A percentile compares a stretch with the other conserved stretches of the same genome.
phyloP scores from a whole-genome alignment of 2,113 vertebrate species.

The Vidua macroura region DNA sequence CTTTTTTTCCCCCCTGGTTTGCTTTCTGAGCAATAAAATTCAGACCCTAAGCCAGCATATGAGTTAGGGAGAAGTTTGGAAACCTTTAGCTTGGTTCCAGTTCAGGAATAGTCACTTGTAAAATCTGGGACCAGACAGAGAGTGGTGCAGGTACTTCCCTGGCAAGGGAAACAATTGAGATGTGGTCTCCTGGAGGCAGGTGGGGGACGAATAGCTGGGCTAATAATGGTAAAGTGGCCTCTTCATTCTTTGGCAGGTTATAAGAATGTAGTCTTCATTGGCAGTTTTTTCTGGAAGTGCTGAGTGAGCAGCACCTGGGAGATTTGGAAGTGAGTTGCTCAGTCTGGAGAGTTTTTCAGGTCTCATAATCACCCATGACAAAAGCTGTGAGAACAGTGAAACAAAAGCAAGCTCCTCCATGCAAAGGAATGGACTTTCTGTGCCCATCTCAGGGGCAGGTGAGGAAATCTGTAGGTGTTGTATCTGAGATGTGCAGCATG shows the following conservation, averaged over 20 bases:
- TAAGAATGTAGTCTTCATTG: neutral
- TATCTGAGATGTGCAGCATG: neutral
- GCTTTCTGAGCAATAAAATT: neutral
- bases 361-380: neutral
- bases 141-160: neutral
- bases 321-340: neutral
- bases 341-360: neutral
- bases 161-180: neutral
- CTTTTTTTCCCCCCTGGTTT: accelerated
- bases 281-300: neutral
- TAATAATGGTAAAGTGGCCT: neutral
- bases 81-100: neutral
- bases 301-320: neutral
- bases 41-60: neutral
- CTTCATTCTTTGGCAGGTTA: neutral
- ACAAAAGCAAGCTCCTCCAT: neutral
- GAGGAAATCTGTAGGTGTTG: neutral
- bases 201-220: neutral
- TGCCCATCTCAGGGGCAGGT: neutral
- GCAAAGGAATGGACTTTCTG: neutral
- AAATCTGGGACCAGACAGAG: neutral
- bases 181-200: neutral
- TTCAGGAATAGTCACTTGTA: neutral
- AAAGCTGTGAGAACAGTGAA: neutral
- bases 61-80: neutral